Conservation (phyloP, 30 jellyfish, hydroid and myxozoan species). For the Morbakka virulenta region DNA sequence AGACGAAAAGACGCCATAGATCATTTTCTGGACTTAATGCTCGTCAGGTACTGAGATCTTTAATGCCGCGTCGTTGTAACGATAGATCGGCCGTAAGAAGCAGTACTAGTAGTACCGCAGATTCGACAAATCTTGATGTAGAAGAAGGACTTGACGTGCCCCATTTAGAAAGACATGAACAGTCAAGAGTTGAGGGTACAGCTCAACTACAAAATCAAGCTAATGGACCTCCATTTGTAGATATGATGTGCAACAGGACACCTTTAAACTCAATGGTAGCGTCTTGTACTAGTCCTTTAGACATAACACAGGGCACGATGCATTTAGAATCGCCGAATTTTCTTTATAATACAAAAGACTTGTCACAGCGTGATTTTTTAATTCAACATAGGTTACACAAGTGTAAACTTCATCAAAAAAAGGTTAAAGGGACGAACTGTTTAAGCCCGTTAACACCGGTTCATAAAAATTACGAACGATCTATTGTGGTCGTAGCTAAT, state of each 20-base stretch:
- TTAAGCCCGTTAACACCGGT: constrained; percentile 32
- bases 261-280: no score
- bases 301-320: no score
- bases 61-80: neutral
- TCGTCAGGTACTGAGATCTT: neutral
- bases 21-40: neutral
- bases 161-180: no score
- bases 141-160: no score
- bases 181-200: no score
- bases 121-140: neutral
- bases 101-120: neutral
- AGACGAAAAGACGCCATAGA: neutral
- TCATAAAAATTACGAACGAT: constrained; percentile 41
- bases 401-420: constrained; percentile 71
- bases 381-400: constrained; percentile 68
- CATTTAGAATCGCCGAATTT: neutral
- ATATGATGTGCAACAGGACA: no score
- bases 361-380: constrained; percentile 40
- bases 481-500: constrained; percentile 74
- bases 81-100: neutral
- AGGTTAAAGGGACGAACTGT: constrained; percentile 25
- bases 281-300: no score
- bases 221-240: no score
- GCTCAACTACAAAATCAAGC: no score
- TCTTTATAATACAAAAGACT: neutral